Conservation (phyloP, 1,140 invertebrate species). For the Bursaphelenchus mucronatus region DNA sequence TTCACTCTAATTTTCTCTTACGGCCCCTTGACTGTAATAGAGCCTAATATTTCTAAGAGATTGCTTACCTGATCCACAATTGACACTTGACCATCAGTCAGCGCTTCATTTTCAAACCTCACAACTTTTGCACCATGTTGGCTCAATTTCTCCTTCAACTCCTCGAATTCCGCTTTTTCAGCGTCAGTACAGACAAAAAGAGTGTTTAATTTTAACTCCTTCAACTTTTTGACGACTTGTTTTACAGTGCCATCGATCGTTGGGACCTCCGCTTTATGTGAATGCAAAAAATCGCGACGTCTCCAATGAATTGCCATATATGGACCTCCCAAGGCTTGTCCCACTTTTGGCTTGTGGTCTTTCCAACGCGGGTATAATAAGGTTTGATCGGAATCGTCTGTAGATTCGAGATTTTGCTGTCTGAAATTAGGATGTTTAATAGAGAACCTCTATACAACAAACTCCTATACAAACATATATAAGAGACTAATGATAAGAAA, state of each 20-base stretch:
- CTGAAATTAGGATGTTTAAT: conserved; percentile 6
- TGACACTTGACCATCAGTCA: conserved; percentile 76
- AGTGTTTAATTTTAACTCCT: conserved; percentile 66
- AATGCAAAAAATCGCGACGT: conserved; percentile 75
- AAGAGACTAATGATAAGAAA: too few relatives aligned
- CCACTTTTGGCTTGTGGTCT: conserved; percentile 64
- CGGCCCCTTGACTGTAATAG: too few relatives aligned
- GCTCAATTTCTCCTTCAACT: conserved; percentile 63
- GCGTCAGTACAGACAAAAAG: conserved; percentile 82
- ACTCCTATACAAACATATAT: too few relatives aligned
- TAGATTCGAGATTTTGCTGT: conserved; percentile 70
- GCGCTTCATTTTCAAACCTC: conserved; percentile 14
- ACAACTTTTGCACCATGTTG: conserved; percentile 20
- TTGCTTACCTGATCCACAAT: conserved; percentile 77
- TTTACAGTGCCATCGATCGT: conserved; percentile 69
- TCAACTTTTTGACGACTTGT: conserved; percentile 68
- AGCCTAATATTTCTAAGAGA: neutral
- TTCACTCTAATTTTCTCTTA: too few relatives aligned
- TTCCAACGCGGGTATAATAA: conserved; percentile 67
- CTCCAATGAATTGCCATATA: conserved; percentile 78
- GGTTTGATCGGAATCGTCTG: conserved; percentile 68
- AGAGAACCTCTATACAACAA: too few relatives aligned
- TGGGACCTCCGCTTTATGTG: conserved; percentile 70
- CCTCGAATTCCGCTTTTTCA: conserved; percentile 53
- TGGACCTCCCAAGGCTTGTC: conserved; percentile 68